These are phyloP conservation scores for Meloidogyne chitwoodi DNA, from an alignment of 1,140 invertebrate species.

Conservation along the genomic window DNA sequence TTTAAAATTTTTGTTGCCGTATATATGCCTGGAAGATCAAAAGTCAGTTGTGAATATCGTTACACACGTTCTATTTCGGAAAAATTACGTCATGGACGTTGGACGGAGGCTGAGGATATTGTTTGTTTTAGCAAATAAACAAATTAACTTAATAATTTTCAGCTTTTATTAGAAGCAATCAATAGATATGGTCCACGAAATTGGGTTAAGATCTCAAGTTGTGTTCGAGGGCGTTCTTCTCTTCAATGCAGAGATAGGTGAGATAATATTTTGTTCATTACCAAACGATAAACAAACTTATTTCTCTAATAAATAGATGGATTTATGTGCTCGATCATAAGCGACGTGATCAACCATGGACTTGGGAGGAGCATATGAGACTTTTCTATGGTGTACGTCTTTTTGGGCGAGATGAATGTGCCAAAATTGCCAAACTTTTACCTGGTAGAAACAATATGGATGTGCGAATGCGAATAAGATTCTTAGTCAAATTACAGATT, in stretches of 20 bases:
- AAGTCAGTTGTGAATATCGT: slow-evolving; percentile 29
- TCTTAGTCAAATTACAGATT: slow-evolving; percentile 39
- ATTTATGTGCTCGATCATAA: slow-evolving; percentile 40
- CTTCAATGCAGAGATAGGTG: slow-evolving; percentile 40
- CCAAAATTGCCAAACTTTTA: slow-evolving; percentile 35
- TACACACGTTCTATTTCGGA: slow-evolving; percentile 32
- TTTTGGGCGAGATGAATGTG: slow-evolving; percentile 37
- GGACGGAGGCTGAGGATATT: slow-evolving; percentile 40
- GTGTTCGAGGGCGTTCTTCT: slow-evolving; percentile 21
- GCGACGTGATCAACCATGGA: slow-evolving; percentile 37
- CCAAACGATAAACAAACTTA: not conserved
- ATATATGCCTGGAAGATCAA: slow-evolving; percentile 35
- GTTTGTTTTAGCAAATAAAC: slow-evolving; percentile 10
- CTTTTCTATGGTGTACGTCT: slow-evolving; percentile 30
- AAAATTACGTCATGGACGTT: slow-evolving; percentile 33
- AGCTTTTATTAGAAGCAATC: slow-evolving; percentile 30
- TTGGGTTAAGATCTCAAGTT: slow-evolving; percentile 31
- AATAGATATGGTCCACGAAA: slow-evolving; percentile 45
- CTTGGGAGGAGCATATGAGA: slow-evolving; percentile 34
- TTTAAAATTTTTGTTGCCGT: slow-evolving; percentile 36
- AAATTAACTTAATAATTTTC: slow-evolving; percentile 18
- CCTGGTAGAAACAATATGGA: slow-evolving; percentile 41
- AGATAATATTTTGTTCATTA: not conserved
- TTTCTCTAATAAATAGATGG: not conserved
- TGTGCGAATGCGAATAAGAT: slow-evolving; percentile 33